phyloP scores from a whole-genome alignment of 2,113 vertebrate species.

The Gyps fulvus region DNA sequence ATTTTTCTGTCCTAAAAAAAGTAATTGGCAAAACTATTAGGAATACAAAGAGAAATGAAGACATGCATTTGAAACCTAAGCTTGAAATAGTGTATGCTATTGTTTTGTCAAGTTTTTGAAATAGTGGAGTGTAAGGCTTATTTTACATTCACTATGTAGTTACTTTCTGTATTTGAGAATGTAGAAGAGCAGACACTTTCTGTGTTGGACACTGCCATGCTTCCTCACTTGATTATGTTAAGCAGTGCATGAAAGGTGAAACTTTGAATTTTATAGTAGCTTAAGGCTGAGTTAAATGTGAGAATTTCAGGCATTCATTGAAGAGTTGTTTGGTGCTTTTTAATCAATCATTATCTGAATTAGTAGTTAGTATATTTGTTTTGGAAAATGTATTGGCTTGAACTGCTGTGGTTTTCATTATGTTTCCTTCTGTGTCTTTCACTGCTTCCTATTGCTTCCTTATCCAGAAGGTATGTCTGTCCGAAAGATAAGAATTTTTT shows the following conservation, averaged over 20 bases:
- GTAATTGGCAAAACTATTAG: not conserved
- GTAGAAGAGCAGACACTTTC: not conserved
- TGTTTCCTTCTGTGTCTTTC: constrained; percentile 78
- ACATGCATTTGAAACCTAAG: not conserved
- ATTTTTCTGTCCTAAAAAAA: not conserved
- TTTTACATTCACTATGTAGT: not conserved
- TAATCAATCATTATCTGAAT: not conserved
- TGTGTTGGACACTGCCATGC: not conserved
- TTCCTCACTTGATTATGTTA: not conserved
- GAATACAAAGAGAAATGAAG: not conserved
- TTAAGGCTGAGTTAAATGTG: not conserved
- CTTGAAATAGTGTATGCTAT: not conserved
- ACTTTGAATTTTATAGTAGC: not conserved
- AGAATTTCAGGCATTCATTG: not conserved
- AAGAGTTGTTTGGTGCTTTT: not conserved
- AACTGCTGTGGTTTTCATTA: constrained; percentile 72
- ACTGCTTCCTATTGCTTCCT: constrained; percentile 81
- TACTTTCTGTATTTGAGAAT: not conserved
- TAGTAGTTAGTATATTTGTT: not conserved
- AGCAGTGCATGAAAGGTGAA: not conserved
- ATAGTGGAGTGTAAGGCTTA: not conserved
- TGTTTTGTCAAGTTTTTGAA: not conserved
- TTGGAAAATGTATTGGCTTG: constrained; percentile 18
- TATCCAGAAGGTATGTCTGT: constrained; percentile 95
- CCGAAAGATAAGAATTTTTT: not conserved